Percentiles rank a stretch among this genome's conserved stretches.
phyloP scores from a whole-genome alignment of 2,888 invertebrate genomes.

The Notodonta ziczac region DNA sequence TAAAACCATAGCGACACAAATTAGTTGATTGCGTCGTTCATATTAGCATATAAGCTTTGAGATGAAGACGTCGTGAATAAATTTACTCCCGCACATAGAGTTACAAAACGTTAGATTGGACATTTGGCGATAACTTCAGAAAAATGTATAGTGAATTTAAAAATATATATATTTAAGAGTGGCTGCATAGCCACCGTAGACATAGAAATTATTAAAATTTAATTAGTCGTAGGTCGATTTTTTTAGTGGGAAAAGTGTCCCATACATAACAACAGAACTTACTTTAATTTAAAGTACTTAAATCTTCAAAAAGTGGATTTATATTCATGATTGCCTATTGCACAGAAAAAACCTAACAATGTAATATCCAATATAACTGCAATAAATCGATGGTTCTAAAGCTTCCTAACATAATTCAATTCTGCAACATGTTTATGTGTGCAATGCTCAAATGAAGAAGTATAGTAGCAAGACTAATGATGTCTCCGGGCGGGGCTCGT shows the following conservation, averaged over 20 bases:
- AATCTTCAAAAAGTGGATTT: too few relatives aligned
- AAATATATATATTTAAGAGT: too few relatives aligned
- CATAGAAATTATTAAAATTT: too few relatives aligned
- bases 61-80: conserved; percentile 63
- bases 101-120: background rate
- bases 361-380: too few relatives aligned
- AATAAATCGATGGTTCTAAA: background rate
- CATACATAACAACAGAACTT: too few relatives aligned
- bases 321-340: too few relatives aligned
- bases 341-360: too few relatives aligned
- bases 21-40: conserved; percentile 49
- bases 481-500: conserved; percentile 70
- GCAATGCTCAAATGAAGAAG: conserved; percentile 38
- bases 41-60: conserved; percentile 57
- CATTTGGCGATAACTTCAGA: background rate
- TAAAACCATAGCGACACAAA: conserved; percentile 22
- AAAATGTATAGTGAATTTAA: too few relatives aligned
- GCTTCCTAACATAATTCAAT: conserved; percentile 14
- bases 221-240: too few relatives aligned
- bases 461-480: conserved; percentile 71
- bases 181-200: too few relatives aligned
- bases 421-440: conserved; percentile 36
- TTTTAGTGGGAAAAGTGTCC: too few relatives aligned
- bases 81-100: conserved; percentile 46
- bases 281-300: too few relatives aligned